Percentiles rank a stretch among this genome's conserved stretches.
Evolutionary conservation across 92 coral and sea anemone species (phyloP).

Genomic region (Porites cylindrica): DNA sequence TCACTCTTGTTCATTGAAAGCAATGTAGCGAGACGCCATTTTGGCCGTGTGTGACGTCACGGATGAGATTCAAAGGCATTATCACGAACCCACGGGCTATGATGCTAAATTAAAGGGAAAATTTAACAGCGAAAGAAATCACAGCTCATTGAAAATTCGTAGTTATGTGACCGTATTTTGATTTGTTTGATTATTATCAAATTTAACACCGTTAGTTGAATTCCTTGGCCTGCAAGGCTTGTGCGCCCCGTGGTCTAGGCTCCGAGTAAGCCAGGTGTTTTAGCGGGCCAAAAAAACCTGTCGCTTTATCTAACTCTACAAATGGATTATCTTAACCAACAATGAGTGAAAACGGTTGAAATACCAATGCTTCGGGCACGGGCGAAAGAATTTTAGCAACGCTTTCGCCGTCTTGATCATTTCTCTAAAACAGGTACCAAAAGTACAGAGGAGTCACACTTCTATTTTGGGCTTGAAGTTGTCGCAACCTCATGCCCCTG

Average conservation of each 20-base stretch:
- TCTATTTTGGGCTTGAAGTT: not conserved
- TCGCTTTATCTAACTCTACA: not conserved
- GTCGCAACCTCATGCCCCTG: constrained; percentile 30
- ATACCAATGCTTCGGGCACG: not conserved
- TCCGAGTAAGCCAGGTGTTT: constrained; percentile 39
- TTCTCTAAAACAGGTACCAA: constrained; percentile 3
- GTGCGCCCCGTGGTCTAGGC: not conserved
- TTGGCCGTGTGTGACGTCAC: constrained; percentile 34
- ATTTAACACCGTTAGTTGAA: not conserved
- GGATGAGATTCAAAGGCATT: not conserved
- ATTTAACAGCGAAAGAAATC: not conserved
- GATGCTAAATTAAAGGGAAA: not conserved
- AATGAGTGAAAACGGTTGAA: constrained; percentile 9
- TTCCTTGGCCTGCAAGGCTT: constrained; percentile 2
- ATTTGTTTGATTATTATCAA: not conserved
- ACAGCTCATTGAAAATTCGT: not conserved
- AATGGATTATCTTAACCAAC: constrained; percentile 3
- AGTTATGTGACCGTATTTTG: not conserved
- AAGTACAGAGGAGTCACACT: not conserved
- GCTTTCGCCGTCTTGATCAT: not conserved
- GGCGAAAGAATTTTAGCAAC: not conserved
- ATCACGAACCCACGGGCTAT: not conserved
- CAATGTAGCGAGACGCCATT: constrained; percentile 20
- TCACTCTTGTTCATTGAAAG: not conserved
- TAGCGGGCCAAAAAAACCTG: constrained; percentile 29